Evolutionary conservation across 2,113 vertebrate species (phyloP).

Genomic region (Acinonyx jubatus): DNA sequence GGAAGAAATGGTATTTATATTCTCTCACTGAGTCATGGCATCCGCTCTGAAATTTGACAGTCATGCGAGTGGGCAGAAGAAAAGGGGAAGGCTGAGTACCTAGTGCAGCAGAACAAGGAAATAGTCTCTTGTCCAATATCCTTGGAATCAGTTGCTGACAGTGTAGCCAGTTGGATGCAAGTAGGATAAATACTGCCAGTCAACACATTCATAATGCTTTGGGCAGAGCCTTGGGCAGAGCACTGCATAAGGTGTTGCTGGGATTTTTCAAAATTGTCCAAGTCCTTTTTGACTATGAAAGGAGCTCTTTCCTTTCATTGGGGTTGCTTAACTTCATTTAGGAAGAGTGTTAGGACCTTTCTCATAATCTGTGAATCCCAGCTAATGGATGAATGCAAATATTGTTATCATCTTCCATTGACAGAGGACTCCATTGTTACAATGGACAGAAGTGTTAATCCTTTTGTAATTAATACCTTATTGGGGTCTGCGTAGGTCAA

Average conservation of each 20-base stretch:
- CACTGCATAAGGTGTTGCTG: background rate
- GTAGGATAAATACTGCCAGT: background rate
- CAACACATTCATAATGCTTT: background rate
- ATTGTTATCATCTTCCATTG: conserved; percentile 65
- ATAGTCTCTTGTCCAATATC: background rate
- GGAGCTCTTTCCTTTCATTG: background rate
- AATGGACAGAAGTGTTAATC: conserved; percentile 73
- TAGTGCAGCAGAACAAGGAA: conserved; percentile 24
- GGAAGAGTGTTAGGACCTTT: conserved; percentile 43
- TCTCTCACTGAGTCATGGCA: conserved; percentile 27
- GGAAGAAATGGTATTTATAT: conserved; percentile 56
- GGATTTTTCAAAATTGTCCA: background rate
- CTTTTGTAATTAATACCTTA: conserved; percentile 76
- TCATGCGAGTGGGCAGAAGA: conserved; percentile 31
- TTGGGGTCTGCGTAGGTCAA: conserved; percentile 64
- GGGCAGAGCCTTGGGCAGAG: background rate
- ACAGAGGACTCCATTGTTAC: conserved; percentile 68
- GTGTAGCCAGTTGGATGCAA: background rate
- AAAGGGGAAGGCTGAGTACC: background rate
- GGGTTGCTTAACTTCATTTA: conserved; percentile 51
- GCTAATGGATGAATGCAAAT: conserved; percentile 73
- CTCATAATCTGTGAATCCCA: conserved; percentile 47
- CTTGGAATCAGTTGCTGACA: background rate
- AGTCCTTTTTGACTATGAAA: background rate
- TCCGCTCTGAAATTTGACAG: conserved; percentile 53